Evolutionary conservation across 2,888 invertebrate genomes (phyloP), one percentile per base, ranked within the genome.

Genomic region (Polylopha cassiicola): DNA sequence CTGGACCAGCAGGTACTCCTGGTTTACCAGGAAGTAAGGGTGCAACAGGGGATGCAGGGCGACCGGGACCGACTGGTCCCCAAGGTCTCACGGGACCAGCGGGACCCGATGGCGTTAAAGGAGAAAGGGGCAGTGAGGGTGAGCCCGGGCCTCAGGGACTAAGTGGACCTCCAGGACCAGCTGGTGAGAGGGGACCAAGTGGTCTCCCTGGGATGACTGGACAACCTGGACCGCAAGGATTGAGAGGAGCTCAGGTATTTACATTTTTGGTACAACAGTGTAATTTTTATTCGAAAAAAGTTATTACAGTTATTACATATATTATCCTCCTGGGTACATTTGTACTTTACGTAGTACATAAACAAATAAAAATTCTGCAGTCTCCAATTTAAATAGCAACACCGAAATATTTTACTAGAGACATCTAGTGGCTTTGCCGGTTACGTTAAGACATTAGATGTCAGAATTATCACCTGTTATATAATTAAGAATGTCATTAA

Each of bases 41-140:
- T 43, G 75, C 88, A 10, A 70, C 87, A 0, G 93, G 94, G 21
- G 93, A 93, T 54, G 65, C 84, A 4, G 94, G 94, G 7, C 81
- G 91, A 47, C 81, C 90, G 1, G 94, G 93, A 3, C 72, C 86
- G 21, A 77, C 89, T 1, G 93, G 94, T 0, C 86, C 87, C 1
- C 86, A 89, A 39, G 95, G 95, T 2, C 78, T 88, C 10, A 89
- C 91, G 16, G 95, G 95, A 9, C 76, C 88, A 2, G 88, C 89
- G 7, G 95, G 95, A 17, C 62, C 81, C 2, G 92, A 93, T 59
- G 94, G 94, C 26, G 74, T 85, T 11, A 94, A 93, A 71, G 95
- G 94, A 6, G 93, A 93, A 59, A 81, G 89, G 27, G 92, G 93
- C 7, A 86, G 87, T 16, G 89, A 89, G 58, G 91, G 94, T 3